Evolutionary conservation across 1,140 invertebrate species (phyloP), one percentile per base, ranked within the genome.

Genomic region (Brachystomella parvula): DNA sequence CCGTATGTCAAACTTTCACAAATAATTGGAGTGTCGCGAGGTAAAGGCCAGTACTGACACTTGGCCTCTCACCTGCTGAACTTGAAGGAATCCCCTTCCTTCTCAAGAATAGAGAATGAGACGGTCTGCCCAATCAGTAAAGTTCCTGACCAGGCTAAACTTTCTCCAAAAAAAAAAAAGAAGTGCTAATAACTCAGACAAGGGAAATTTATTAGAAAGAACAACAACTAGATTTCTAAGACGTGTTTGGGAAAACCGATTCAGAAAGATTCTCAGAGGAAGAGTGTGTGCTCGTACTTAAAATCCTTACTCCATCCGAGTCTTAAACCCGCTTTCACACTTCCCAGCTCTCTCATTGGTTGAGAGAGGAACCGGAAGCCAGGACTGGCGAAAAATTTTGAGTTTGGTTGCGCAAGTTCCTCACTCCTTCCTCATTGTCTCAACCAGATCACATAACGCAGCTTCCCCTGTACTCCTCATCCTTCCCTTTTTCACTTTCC

Each of bases 351-450:
- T 35, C 63, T 49, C 47, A 72, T 72, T 72, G 71, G 71, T 65
- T 32, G 47, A 64, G 17, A 56, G n/a, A 44, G 35, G 19, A 21
- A 72, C 71, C 71, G 71, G 71, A 72, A 72, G 71, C 68, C 53
- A 64, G 64, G 65, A 67, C 63, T 61, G 63, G 58, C 24, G 62
- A 66, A 69, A 67, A 65, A n/a, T n/a, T 69, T 63, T 53, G 47
- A 53, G 24, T 53, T 53, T 53, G 12, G 49, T 49, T 64, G 71
- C 71, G 67, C 68, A 69, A 68, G 71, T 28, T 28, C 47, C 33
- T 19, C 24, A 61, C 44, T 29, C 3, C 58, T 19, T 62, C 19
- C 44, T 53, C 60, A 31, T 61, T 61, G 47, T 64, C 44, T 57
- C 64, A 63, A 66, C 61, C 63, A 66, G 49, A 63, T 69, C 64